Percentiles rank a stretch among this genome's conserved stretches.
phyloP scores from a whole-genome alignment of 2,113 vertebrate species.

The Balaenoptera acutorostrata region DNA sequence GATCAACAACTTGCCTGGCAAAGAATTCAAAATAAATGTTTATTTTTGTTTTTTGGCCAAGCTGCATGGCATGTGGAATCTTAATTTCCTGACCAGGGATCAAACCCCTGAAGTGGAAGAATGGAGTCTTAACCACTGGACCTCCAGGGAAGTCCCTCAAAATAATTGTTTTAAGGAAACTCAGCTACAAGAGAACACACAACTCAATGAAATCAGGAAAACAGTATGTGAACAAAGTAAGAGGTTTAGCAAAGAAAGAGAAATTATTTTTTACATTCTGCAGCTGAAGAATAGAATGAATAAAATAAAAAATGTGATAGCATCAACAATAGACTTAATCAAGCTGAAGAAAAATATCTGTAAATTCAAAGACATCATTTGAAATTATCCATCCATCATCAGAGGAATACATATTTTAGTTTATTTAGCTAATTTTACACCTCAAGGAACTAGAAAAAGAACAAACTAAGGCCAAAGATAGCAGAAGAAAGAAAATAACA shows the following conservation, averaged over 20 bases:
- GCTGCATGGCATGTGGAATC: background rate
- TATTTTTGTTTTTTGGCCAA: background rate
- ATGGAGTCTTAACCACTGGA: background rate
- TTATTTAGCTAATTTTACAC: background rate
- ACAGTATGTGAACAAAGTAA: background rate
- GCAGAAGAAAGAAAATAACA: background rate
- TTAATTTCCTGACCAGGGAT: background rate
- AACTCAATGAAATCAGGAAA: background rate
- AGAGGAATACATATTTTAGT: background rate
- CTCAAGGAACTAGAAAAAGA: background rate
- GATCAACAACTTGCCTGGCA: background rate
- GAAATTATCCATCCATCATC: background rate
- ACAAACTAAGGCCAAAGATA: background rate
- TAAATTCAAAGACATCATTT: background rate
- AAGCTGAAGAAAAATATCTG: background rate
- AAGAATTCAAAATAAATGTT: background rate
- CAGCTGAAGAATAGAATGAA: background rate
- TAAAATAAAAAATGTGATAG: background rate
- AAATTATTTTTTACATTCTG: background rate
- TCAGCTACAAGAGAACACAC: background rate
- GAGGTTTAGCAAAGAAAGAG: background rate
- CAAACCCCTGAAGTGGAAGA: background rate
- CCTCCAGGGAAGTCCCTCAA: background rate
- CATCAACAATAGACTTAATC: background rate
- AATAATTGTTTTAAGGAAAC: background rate